Conservation (phyloP, 2,113 vertebrate species). For the Protobothrops flavoviridis region DNA sequence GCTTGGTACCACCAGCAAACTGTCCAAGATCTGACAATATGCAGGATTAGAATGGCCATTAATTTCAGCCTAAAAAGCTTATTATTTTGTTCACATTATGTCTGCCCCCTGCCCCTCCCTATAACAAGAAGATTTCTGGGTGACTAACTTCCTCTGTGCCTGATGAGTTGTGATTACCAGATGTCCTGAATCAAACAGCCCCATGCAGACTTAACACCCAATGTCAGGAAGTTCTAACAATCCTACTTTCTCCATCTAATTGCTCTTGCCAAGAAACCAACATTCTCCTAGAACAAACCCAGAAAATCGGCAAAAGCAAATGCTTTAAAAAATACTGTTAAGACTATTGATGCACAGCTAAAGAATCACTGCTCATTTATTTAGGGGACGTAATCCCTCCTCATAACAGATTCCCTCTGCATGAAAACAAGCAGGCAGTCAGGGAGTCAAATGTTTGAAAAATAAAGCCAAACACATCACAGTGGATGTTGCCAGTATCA, state of each 20-base stretch:
- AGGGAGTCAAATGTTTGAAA: slow-evolving; percentile 30
- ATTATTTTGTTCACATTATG: background rate
- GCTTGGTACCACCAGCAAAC: background rate
- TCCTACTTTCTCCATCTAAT: background rate
- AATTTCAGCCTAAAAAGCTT: background rate
- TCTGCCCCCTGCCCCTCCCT: background rate
- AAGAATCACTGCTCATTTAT: slow-evolving; percentile 12
- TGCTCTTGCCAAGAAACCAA: background rate
- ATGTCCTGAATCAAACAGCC: background rate
- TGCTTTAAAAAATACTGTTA: background rate
- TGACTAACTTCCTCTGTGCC: background rate
- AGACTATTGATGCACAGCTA: background rate
- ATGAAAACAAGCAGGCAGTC: slow-evolving; percentile 15
- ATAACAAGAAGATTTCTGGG: background rate
- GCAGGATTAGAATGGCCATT: background rate
- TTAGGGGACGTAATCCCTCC: background rate
- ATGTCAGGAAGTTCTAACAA: fast-evolving
- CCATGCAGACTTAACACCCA: background rate
- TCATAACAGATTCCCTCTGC: slow-evolving; percentile 22
- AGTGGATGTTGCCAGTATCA: background rate
- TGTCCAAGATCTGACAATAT: background rate
- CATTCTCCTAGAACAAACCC: fast-evolving
- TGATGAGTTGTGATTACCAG: background rate
- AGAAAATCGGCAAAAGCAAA: background rate
- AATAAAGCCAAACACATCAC: slow-evolving; percentile 30